A percentile compares a stretch with the other conserved stretches of the same genome.
phyloP scores from a whole-genome alignment of 1,140 invertebrate genomes.

The Caerostris darwini region DNA sequence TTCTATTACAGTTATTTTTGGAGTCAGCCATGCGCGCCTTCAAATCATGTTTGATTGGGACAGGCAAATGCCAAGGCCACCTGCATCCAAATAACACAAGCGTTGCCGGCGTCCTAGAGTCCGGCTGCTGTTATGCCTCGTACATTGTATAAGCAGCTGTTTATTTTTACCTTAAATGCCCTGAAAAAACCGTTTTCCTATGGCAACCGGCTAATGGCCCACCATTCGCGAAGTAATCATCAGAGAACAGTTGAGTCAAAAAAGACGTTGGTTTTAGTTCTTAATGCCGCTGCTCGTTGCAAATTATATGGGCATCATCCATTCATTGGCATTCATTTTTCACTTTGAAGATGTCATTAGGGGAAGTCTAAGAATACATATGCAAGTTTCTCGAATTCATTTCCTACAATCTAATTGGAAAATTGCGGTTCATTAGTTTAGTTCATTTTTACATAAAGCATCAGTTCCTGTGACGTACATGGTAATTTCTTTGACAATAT shows the following conservation, averaged over 20 bases:
- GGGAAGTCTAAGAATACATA: not conserved
- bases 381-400: not conserved
- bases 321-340: not conserved
- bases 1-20: slow-evolving; percentile 46
- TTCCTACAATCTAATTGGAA: not conserved
- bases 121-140: not conserved
- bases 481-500: no score
- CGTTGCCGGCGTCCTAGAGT: not conserved
- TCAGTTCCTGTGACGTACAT: not conserved
- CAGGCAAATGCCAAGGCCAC: slow-evolving; percentile 57
- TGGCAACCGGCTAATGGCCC: slow-evolving; percentile 17
- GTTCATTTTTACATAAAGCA: not conserved
- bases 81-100: slow-evolving; percentile 30
- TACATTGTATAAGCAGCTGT: slow-evolving; percentile 46
- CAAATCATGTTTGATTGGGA: slow-evolving; percentile 39
- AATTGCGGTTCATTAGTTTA: not conserved
- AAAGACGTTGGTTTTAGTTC: not conserved
- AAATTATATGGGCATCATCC: slow-evolving; percentile 18
- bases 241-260: not conserved
- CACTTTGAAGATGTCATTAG: not conserved
- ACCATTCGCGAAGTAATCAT: not conserved
- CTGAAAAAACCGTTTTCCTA: slow-evolving; percentile 27
- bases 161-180: slow-evolving; percentile 33
- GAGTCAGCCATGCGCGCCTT: slow-evolving; percentile 36
- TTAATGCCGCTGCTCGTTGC: not conserved